Percentiles rank a stretch among this genome's conserved stretches.
Evolutionary conservation across 2,797 vertebrate genomes (phyloP).

Genomic region (Apogon talboti): DNA sequence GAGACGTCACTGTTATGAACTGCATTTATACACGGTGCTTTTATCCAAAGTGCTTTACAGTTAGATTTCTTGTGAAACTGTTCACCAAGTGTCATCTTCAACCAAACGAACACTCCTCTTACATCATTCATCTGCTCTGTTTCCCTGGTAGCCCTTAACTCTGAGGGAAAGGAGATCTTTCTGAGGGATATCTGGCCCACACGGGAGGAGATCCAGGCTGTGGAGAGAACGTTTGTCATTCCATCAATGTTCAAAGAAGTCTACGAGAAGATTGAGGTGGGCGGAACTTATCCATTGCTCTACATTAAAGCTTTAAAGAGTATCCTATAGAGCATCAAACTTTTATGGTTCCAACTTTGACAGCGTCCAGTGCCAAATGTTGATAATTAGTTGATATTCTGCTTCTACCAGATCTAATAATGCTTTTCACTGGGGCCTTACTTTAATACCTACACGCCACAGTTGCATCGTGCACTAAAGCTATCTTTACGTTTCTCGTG

Average conservation of each 20-base stretch:
- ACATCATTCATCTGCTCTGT: neutral
- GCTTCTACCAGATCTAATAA: too few species aligned
- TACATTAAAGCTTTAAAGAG: too few species aligned
- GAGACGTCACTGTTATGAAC: neutral
- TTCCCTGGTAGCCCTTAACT: conserved; percentile 80
- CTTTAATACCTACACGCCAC: too few species aligned
- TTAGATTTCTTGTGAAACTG: neutral
- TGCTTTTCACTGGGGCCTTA: neutral
- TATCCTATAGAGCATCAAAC: too few species aligned
- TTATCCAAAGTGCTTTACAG: neutral
- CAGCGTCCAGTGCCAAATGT: too few species aligned
- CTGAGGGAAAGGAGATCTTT: conserved; percentile 88
- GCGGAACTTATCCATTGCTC: too few species aligned
- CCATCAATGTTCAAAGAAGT: conserved; percentile 98
- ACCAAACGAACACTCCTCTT: neutral
- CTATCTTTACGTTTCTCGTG: too few species aligned
- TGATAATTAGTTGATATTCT: too few species aligned
- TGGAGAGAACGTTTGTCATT: conserved; percentile 92
- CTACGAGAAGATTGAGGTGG: conserved; percentile 96
- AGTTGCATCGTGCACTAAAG: too few species aligned
- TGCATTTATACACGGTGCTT: neutral
- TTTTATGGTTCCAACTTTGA: too few species aligned
- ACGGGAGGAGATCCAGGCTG: conserved; percentile 92
- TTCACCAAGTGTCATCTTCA: too few species aligned
- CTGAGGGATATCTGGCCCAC: conserved; percentile 96